Percentiles rank a stretch among this genome's conserved stretches.
These are phyloP conservation scores for Hydrozoanthus gracilis DNA, from an alignment of 92 coral and sea anemone genomes.

Conservation along the genomic window DNA sequence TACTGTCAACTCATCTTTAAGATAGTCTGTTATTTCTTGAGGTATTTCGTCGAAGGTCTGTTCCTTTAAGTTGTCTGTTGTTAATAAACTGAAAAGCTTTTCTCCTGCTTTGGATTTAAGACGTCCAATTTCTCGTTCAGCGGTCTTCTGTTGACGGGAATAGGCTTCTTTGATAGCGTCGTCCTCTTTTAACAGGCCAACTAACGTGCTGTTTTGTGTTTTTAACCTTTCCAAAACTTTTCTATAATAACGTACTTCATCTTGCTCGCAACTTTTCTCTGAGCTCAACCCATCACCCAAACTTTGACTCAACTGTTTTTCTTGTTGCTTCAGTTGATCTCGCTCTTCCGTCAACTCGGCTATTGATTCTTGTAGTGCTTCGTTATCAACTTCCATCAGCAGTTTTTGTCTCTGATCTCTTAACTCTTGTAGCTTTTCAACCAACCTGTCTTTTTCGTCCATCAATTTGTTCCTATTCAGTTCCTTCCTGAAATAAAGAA, in stretches of 20 bases:
- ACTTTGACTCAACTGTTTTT: constrained; percentile 39
- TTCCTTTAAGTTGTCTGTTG: background rate
- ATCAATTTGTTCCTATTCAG: constrained; percentile 27
- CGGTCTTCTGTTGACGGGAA: constrained; percentile 53
- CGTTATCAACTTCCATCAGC: constrained; percentile 68
- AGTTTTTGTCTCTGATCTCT: constrained; percentile 59
- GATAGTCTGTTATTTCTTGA: constrained; percentile 18
- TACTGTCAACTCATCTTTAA: constrained; percentile 54
- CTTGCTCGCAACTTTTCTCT: constrained; percentile 42
- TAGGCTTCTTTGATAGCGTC: constrained; percentile 58
- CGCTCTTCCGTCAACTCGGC: constrained; percentile 50
- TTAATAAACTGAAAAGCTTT: constrained; percentile 42
- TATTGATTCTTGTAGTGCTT: constrained; percentile 64
- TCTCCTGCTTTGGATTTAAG: constrained; percentile 70
- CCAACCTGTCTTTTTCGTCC: constrained; percentile 46
- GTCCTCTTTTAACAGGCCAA: constrained; percentile 65
- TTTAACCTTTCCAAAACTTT: constrained; percentile 56
- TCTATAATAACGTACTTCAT: constrained; percentile 48
- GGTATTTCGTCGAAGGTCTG: background rate
- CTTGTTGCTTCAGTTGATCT: constrained; percentile 54
- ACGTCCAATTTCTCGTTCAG: constrained; percentile 43
- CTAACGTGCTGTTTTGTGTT: constrained; percentile 64
- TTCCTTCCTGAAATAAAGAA: background rate
- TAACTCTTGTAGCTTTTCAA: constrained; percentile 52
- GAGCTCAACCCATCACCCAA: constrained; percentile 54